A percentile compares a stretch with the other conserved stretches of the same genome.
Conservation (phyloP, 2,797 vertebrate genomes). For the Podarcis lilfordi region DNA sequence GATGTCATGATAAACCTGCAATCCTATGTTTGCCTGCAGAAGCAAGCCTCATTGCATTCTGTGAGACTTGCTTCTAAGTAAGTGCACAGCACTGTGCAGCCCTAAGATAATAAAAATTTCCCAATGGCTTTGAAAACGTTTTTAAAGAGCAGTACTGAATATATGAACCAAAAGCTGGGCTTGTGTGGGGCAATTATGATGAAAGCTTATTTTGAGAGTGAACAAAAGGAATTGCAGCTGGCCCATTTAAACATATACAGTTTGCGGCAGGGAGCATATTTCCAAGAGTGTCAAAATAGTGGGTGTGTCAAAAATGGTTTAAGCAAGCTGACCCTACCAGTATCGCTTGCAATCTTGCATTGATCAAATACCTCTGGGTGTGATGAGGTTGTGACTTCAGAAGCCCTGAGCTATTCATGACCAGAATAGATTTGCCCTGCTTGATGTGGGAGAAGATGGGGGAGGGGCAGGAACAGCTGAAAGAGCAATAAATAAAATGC, state of each 20-base stretch:
- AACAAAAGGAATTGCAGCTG: conserved; percentile 5
- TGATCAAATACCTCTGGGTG: not conserved
- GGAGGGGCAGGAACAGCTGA: conserved; percentile 18
- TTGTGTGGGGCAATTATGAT: not conserved
- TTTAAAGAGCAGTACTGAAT: not conserved
- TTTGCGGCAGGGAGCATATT: conserved; percentile 4
- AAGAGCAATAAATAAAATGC: conserved; percentile 28
- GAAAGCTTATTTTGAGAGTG: not conserved
- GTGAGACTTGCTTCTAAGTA: not conserved
- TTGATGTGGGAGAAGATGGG: not conserved
- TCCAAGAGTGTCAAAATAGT: not conserved
- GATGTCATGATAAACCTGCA: not conserved
- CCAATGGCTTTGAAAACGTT: not conserved
- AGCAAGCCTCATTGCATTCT: not conserved
- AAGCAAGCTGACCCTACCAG: not conserved
- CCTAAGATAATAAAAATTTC: not conserved
- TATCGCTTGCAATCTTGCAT: not conserved
- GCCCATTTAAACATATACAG: not conserved
- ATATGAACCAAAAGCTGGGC: not conserved
- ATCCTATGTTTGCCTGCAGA: not conserved
- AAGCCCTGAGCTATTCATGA: conserved; percentile 3
- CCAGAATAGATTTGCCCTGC: conserved; percentile 12
- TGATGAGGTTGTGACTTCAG: not conserved
- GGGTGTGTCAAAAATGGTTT: not conserved
- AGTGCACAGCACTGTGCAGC: not conserved